A percentile compares a stretch with the other conserved stretches of the same genome.
Evolutionary conservation across 2,113 vertebrate genomes (phyloP).

Genomic region (Myocastor coypus): DNA sequence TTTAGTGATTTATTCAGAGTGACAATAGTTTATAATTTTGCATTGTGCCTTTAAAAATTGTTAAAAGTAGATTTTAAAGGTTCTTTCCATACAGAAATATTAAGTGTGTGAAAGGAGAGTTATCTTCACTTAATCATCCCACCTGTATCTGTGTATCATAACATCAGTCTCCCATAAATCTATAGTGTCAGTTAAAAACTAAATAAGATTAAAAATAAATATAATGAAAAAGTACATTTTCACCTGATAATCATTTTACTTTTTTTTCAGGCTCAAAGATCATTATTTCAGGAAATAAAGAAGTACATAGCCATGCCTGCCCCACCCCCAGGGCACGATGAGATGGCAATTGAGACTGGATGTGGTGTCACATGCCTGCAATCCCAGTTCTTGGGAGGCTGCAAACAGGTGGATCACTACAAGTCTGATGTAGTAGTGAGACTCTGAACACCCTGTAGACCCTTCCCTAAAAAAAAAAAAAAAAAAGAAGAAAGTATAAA

Average conservation of each 20-base stretch:
- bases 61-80: background rate
- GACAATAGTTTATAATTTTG: background rate
- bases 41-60: background rate
- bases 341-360: too few relatives aligned
- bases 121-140: background rate
- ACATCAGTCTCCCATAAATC: too few relatives aligned
- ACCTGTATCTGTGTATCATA: rapidly evolving
- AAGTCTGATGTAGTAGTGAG: too few relatives aligned
- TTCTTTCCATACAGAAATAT: background rate
- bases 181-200: background rate
- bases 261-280: background rate
- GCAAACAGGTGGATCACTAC: too few relatives aligned
- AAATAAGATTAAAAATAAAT: background rate
- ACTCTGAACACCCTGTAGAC: too few relatives aligned
- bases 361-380: too few relatives aligned
- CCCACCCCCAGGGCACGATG: too few relatives aligned
- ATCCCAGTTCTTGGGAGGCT: too few relatives aligned
- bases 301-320: background rate
- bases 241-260: background rate
- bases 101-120: background rate
- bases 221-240: background rate
- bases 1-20: background rate
- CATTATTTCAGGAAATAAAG: conserved; percentile 26
- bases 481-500: too few relatives aligned
- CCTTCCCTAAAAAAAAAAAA: too few relatives aligned